Conservation (phyloP, 1,140 invertebrate genomes). For the Drosophila chauvacae region DNA sequence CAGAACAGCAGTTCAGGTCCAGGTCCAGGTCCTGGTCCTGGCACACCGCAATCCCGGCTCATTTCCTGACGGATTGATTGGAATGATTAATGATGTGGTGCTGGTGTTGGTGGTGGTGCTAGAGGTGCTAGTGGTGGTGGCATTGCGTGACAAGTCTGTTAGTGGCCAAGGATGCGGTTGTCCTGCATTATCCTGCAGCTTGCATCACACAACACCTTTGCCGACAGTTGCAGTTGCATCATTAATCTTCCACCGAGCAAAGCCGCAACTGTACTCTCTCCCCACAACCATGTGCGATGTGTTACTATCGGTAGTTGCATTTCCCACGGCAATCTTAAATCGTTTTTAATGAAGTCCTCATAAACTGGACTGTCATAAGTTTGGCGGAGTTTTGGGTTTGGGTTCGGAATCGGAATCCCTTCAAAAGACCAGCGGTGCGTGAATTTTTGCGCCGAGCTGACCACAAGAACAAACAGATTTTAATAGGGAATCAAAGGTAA, state of each 20-base stretch:
- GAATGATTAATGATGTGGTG: constrained; percentile 67
- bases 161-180: constrained; percentile 57
- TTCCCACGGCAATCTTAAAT: constrained; percentile 71
- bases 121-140: constrained; percentile 21
- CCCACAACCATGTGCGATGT: neutral
- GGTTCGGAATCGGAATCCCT: neutral
- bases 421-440: constrained; percentile 61
- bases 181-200: constrained; percentile 39
- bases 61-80: constrained; percentile 71
- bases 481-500: constrained; percentile 60
- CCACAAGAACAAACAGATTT: constrained; percentile 61
- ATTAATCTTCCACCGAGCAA: constrained; percentile 56
- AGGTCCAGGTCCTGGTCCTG: neutral
- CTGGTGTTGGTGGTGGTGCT: constrained; percentile 5
- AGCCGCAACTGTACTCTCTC: constrained; percentile 26
- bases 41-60: constrained; percentile 32
- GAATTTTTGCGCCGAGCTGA: constrained; percentile 57
- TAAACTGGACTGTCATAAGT: constrained; percentile 53
- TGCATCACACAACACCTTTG: constrained; percentile 58
- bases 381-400: neutral
- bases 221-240: constrained; percentile 38
- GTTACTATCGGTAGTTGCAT: neutral
- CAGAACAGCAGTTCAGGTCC: neutral
- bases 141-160: constrained; percentile 81
- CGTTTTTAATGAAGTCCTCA: constrained; percentile 77